These are phyloP conservation scores for Chionodraco myersi DNA, from an alignment of 2,113 vertebrate species.

Conservation along the genomic window DNA sequence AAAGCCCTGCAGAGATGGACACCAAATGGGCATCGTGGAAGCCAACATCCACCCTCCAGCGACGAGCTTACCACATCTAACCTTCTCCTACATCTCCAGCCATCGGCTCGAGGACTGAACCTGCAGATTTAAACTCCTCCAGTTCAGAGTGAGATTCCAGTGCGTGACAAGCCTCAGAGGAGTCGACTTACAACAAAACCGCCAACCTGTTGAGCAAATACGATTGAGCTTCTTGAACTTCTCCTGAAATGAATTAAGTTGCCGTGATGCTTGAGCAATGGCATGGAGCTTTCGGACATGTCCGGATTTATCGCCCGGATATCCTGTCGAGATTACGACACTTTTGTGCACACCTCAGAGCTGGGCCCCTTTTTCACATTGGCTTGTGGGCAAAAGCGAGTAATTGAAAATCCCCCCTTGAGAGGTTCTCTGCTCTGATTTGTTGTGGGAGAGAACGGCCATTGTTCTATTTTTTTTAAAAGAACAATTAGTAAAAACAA, in stretches of 20 bases:
- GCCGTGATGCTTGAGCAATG: slow-evolving; percentile 67
- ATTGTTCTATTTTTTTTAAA: slow-evolving; percentile 30
- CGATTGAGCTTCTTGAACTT: slow-evolving; percentile 50
- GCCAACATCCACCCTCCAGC: slow-evolving; percentile 40
- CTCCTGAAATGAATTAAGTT: slow-evolving; percentile 55
- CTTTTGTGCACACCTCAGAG: slow-evolving; percentile 58
- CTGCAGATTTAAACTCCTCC: slow-evolving; percentile 44
- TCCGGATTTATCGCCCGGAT: slow-evolving; percentile 74
- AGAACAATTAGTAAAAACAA: slow-evolving; percentile 27
- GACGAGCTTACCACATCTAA: slow-evolving; percentile 51
- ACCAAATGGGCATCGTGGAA: slow-evolving; percentile 67
- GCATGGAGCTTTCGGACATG: slow-evolving; percentile 64
- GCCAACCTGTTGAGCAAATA: slow-evolving; percentile 49
- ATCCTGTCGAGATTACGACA: slow-evolving; percentile 65
- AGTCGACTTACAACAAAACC: slow-evolving; percentile 41
- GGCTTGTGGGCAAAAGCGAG: slow-evolving; percentile 68
- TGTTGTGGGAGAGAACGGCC: slow-evolving; percentile 32
- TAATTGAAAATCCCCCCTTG: slow-evolving; percentile 67
- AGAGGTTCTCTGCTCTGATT: slow-evolving; percentile 59
- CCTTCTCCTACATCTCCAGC: slow-evolving; percentile 39
- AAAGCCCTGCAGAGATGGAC: slow-evolving; percentile 52
- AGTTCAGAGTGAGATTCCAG: slow-evolving; percentile 9
- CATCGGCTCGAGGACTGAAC: slow-evolving; percentile 32
- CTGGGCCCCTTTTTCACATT: slow-evolving; percentile 59
- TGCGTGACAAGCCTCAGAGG: slow-evolving; percentile 33